Conservation (phyloP, 2,797 vertebrate genomes). For the Selene dorsalis region DNA sequence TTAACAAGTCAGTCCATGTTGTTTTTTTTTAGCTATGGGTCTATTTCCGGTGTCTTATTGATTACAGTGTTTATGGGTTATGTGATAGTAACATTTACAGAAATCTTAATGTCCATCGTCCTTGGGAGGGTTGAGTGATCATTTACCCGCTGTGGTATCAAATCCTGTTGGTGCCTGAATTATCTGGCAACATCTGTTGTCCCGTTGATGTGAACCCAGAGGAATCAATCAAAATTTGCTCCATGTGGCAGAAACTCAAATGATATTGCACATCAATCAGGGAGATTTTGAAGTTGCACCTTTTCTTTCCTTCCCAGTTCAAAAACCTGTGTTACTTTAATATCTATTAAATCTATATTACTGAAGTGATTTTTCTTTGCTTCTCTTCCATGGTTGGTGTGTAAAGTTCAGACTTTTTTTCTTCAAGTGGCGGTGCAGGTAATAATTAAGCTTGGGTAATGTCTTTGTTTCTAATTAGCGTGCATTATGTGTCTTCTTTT, state of each 20-base stretch:
- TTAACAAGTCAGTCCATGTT: slow-evolving; percentile 62
- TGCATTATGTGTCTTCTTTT: slow-evolving; percentile 27
- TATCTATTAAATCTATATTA: slow-evolving; percentile 10
- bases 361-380: slow-evolving; percentile 36
- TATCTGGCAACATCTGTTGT: slow-evolving; percentile 5
- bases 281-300: slow-evolving; percentile 8
- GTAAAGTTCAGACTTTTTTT: not conserved
- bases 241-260: slow-evolving; percentile 10
- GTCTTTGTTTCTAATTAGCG: not conserved
- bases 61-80: slow-evolving; percentile 51
- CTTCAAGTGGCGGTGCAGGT: not conserved
- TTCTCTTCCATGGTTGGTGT: slow-evolving; percentile 22
- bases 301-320: slow-evolving; percentile 16
- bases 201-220: slow-evolving; percentile 18
- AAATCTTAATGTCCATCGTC: not conserved
- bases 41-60: slow-evolving; percentile 47
- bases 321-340: slow-evolving; percentile 16
- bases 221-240: slow-evolving; percentile 25
- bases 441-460: not conserved
- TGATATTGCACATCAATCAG: slow-evolving; percentile 14
- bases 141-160: not conserved
- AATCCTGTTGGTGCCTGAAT: slow-evolving; percentile 7
- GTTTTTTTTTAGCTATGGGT: slow-evolving; percentile 59
- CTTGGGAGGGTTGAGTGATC: slow-evolving; percentile 1
- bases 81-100: slow-evolving; percentile 28